Evolutionary conservation across 2,113 vertebrate species (phyloP).

Genomic region (Galemys pyrenaicus): DNA sequence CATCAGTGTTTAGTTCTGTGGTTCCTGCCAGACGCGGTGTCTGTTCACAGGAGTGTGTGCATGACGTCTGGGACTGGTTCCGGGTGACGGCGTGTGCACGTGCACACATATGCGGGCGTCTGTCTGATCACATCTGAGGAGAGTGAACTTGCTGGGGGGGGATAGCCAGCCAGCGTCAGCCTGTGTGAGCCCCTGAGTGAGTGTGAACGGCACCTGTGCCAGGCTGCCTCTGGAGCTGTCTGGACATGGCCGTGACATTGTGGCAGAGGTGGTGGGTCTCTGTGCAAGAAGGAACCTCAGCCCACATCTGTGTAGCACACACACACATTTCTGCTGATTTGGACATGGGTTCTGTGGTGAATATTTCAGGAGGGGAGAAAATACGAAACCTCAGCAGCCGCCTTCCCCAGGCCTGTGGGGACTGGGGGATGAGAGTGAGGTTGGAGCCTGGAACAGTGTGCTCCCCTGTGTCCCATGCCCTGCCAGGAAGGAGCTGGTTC

Average conservation of each 20-base stretch:
- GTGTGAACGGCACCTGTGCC: not conserved
- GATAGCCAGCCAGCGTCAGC: not conserved
- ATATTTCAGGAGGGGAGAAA: not conserved
- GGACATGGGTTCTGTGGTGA: slow-evolving; percentile 38
- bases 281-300: not conserved
- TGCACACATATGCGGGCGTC: not conserved
- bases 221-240: not conserved
- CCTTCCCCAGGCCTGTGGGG: slow-evolving; percentile 22
- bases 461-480: not conserved
- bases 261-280: not conserved
- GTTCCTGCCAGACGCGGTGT: not conserved
- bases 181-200: not conserved
- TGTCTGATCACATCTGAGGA: not conserved
- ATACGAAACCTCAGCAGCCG: slow-evolving; percentile 38
- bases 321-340: slow-evolving; percentile 52
- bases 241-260: not conserved
- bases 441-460: slow-evolving; percentile 1
- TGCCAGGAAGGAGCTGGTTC: not conserved
- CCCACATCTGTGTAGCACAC: not conserved
- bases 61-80: not conserved
- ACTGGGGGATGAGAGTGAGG: slow-evolving; percentile 10
- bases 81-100: not conserved
- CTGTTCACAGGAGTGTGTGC: not conserved
- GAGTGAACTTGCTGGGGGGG: not conserved
- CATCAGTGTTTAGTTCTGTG: not conserved